Base-by-base conservation (phyloP, 2,888 invertebrate genomes). In the Drosophila conformis region DNA sequence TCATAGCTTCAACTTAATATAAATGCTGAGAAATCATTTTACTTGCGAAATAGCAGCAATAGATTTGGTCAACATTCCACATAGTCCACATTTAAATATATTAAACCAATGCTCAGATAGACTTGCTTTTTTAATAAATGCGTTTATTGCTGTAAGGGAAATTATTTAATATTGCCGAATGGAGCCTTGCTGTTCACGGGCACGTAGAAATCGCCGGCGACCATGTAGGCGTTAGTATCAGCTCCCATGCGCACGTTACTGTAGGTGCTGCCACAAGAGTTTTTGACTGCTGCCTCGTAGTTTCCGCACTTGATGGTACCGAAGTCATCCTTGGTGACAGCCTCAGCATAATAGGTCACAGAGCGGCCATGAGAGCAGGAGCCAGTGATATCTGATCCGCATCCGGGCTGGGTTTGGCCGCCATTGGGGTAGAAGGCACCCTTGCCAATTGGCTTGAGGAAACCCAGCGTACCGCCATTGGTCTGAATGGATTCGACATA, bases 391-490 rank as follows among this genome's bases (percentile, higher is more conserved):
- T 91, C 92, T 69, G 86, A 78, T 80, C 91, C 92, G 91, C 94
- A 94, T 90, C 94, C 94, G 78, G 93, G 91, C 91, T 94, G 94
- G 90, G 93, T 93, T 91, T 94, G 93, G 91, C 93, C 92, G 73
- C 92, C 92, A 92, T 93, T 94, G 90, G 94, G 94, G 92, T 94
- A 94, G 92, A 94, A 94, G 88, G 93, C 93, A 86, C 93, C 93
- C 89, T 93, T 93, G 42, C 92, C 92, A 29, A 92, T 86, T 11
- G 92, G 92, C 40, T 80, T 64, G 2, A 89, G 66, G 69, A 91
- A 91, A 5, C 92, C 91, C n/a, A 91, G 60, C 25, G 2, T 25
- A 25, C 21, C 90, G 1, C 81, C 89, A 59, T 90, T 85, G 1
- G 92, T 92, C 21, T 92, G 92, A 42, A 91, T 90, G 27, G 88